Conservation (phyloP, 1,140 invertebrate species). For the Zaprionus camerounensis region DNA sequence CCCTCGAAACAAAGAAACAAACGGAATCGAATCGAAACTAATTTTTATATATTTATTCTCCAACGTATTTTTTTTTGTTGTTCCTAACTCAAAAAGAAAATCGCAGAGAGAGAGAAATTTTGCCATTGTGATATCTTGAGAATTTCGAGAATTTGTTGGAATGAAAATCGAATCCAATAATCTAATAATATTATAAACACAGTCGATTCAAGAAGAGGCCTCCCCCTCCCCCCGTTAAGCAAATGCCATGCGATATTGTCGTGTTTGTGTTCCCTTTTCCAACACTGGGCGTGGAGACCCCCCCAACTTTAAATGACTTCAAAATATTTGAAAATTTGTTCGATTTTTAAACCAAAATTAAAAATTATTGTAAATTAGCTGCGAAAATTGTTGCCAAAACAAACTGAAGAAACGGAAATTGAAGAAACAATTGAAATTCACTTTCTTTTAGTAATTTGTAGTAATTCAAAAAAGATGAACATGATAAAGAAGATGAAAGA, state of each 20-base stretch:
- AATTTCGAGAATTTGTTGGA: conserved; percentile 20
- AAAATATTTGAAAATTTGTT: background rate
- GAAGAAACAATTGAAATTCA: conserved; percentile 54
- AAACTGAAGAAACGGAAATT: conserved; percentile 45
- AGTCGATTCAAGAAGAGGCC: background rate
- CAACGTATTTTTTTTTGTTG: conserved; percentile 15
- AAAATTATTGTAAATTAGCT: conserved; percentile 44
- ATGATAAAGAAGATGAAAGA: conserved; percentile 40
- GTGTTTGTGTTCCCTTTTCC: conserved; percentile 1
- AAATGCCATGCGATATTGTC: conserved; percentile 10
- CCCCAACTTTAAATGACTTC: background rate
- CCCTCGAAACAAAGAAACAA: no score
- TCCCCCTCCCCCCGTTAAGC: background rate
- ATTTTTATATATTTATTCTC: background rate
- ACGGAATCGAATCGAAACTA: conserved; percentile 7
- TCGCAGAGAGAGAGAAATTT: conserved; percentile 16
- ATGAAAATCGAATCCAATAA: conserved; percentile 7
- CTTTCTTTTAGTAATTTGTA: conserved; percentile 63
- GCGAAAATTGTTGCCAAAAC: conserved; percentile 57
- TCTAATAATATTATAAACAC: conserved; percentile 4
- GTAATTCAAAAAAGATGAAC: conserved; percentile 69
- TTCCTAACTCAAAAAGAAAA: conserved; percentile 15
- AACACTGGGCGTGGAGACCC: background rate
- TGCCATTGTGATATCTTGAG: conserved; percentile 43
- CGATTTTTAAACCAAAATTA: background rate